A percentile compares a stretch with the other conserved stretches of the same genome.
Conservation (phyloP, 2,113 vertebrate species). For the Pseudorectes ferrugineus region DNA sequence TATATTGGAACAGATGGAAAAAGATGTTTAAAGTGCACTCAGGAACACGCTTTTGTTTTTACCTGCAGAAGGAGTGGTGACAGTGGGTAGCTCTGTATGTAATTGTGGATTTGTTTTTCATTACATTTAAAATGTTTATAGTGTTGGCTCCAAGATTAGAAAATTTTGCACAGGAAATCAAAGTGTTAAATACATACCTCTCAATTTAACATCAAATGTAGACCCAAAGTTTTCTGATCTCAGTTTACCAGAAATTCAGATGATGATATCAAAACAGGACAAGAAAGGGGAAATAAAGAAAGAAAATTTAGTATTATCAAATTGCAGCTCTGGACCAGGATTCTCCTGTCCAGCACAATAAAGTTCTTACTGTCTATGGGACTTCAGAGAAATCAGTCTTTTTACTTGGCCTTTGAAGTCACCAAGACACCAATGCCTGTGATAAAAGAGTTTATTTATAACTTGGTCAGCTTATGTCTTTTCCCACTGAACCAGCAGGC, state of each 20-base stretch:
- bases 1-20: not conserved
- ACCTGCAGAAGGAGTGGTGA: not conserved
- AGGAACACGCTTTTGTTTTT: not conserved
- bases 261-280: constrained; percentile 33
- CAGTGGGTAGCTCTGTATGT: not conserved
- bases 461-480: constrained; percentile 78
- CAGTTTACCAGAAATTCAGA: constrained; percentile 51
- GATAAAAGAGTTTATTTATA: constrained; percentile 88
- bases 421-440: constrained; percentile 73
- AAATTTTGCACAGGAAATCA: constrained; percentile 11
- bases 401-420: constrained; percentile 79
- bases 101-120: not conserved
- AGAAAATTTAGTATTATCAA: constrained; percentile 46
- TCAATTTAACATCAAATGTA: not conserved
- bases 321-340: constrained; percentile 57
- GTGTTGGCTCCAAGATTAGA: not conserved
- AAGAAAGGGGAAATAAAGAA: constrained; percentile 19
- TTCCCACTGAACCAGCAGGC: constrained; percentile 83
- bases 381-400: constrained; percentile 78
- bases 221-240: constrained; percentile 29
- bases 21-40: not conserved
- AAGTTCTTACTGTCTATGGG: constrained; percentile 72
- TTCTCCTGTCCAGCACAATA: constrained; percentile 60
- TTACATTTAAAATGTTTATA: not conserved
- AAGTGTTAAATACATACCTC: not conserved